Evolutionary conservation across 2,888 invertebrate genomes (phyloP), one percentile per base, ranked within the genome.

Genomic region (Gymnocheta viridis): DNA sequence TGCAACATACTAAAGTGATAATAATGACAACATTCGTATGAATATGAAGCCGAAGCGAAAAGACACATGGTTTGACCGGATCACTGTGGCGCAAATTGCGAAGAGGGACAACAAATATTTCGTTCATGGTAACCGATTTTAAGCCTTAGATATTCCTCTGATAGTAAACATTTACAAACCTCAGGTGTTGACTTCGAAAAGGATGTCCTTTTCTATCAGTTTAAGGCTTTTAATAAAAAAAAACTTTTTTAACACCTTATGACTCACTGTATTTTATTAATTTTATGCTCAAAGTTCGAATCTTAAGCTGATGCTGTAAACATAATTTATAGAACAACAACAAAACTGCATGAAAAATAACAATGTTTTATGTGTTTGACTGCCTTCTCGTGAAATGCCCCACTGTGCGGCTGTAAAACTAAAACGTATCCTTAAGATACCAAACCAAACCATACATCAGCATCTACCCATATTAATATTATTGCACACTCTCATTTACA

Each of bases 1-100:
- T 14, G 69, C 66, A 82, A 82, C 70, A 66, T 81, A 81, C 80
- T 78, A 76, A 84, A 85, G 78, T 82, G 82, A 62, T 82, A 82
- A 82, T 73, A 77, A 73, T 78, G 78, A 78, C 78, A 78, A 78
- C 67, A 82, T 73, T 73, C 78, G 78, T 47, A 54, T 74, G 73
- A 73, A 72, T 74, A 60, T 67, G 60, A 79, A 56, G 35, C 27
- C 41, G 22, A 54, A 73, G 66, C 62, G 17, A 51, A 29, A 32
- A 29, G 62, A 60, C 41, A 41, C 32, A 49, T 17, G 49, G 27
- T 44, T 17, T 19, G 17, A 35, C 41, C 12, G 22, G 5, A 6
- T 24, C 27, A 24, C 24, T 54, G 14, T 54, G 54, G 24, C 9
- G 6, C 54, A 54, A 2, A 29, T 54, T 9, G 17, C 22, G 24